A percentile compares a stretch with the other conserved stretches of the same genome.
These are phyloP conservation scores for Papilio dardanus DNA, from an alignment of 1,140 invertebrate genomes.

Conservation along the genomic window DNA sequence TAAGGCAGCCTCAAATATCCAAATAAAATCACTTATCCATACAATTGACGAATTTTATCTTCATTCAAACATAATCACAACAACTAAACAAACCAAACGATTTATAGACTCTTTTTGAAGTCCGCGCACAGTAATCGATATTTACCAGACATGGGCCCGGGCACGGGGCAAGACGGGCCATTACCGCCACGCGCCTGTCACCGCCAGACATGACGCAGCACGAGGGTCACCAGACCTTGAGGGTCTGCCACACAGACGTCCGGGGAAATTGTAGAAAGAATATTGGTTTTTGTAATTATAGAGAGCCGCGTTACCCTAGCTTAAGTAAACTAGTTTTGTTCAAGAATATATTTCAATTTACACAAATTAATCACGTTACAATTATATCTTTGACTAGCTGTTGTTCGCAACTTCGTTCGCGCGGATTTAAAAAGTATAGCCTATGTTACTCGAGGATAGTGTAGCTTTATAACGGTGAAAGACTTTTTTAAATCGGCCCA, in stretches of 20 bases:
- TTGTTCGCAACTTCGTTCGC: no score
- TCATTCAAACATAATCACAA: no score
- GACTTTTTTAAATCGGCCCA: no score
- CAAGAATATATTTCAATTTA: background rate
- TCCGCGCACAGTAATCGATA: slow-evolving; percentile 9
- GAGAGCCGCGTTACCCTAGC: background rate
- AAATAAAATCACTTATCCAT: no score
- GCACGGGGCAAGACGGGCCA: slow-evolving; percentile 19
- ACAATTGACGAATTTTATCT: no score
- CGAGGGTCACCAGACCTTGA: slow-evolving; percentile 15
- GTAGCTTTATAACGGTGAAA: no score
- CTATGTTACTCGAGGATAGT: no score
- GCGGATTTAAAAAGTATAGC: no score
- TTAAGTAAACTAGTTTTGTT: no score
- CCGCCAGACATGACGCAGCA: slow-evolving; percentile 6
- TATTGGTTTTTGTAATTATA: background rate
- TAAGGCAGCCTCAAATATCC: no score
- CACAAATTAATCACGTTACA: background rate
- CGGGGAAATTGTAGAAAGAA: background rate
- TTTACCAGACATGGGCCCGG: background rate
- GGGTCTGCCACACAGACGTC: background rate
- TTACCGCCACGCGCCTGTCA: slow-evolving; percentile 31
- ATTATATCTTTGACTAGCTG: background rate
- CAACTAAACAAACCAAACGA: background rate
- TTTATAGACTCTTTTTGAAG: background rate